Evolutionary conservation across 2,113 vertebrate genomes (phyloP), one percentile per base, ranked within the genome.

Genomic region (Centrocercus urophasianus): DNA sequence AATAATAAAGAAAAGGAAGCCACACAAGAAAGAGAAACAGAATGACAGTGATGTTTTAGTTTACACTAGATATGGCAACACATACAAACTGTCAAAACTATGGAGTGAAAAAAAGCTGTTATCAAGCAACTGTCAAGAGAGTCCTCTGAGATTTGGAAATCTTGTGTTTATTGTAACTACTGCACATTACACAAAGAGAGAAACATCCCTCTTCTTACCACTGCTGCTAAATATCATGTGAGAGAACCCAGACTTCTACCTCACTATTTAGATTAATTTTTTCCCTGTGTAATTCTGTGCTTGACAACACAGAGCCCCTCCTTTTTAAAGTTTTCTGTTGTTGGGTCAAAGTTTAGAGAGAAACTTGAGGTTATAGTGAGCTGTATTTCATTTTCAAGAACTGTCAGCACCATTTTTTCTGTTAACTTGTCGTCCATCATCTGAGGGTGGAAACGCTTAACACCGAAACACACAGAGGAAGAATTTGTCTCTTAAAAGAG

Each of bases 61-160:
- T 98, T 98, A 98, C 96, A 98, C 97, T 98, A 98, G 97, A 97
- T 98, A 98, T 97, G 97, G 97, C 97, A 98, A 98, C 97, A 98
- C 98, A 98, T 97, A 98, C 97, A 98, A 98, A 98, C 98, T 98
- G 98, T 98, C 98, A 98, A 98, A 98, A 98, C 98, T 98, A 97
- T 96, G 97, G 97, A 98, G 98, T 98, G 98, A 98, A 98, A 98
- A 57, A 98, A 98, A 98, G 98, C 98, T 98, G 97, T 98, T 98
- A 98, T 98, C 98, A 98, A 98, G 98, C 97, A 98, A 97, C 98
- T 98, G 98, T 98, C 98, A 98, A 98, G 97, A 97, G 97, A 98
- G 97, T 98, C 98, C 98, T 98, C 97, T 97, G 98, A 98, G 98
- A 98, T 98, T 98, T 98, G 96, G 97, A 98, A 98, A 98, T 98